Conservation (phyloP, 2,888 invertebrate species). For the Eupithecia dodoneata region DNA sequence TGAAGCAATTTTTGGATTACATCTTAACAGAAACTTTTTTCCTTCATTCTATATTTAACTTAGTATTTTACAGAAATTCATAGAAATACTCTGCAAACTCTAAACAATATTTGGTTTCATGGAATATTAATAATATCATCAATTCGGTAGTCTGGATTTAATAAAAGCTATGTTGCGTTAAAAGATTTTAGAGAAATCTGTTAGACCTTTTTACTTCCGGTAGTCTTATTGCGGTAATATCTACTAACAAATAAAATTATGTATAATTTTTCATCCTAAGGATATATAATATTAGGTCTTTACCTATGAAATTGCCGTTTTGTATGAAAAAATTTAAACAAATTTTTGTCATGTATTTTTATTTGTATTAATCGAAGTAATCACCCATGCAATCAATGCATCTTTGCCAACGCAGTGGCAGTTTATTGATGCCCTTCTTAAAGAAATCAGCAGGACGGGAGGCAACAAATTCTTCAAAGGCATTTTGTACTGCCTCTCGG, state of each 20-base stretch:
- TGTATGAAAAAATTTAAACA: no score
- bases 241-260: not conserved
- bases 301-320: no score
- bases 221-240: not conserved
- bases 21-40: not conserved
- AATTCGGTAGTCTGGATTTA: not conserved
- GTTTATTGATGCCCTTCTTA: no score
- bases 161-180: not conserved
- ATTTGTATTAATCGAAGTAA: no score
- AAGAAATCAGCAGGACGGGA: no score
- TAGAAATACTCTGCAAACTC: not conserved
- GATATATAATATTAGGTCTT: no score
- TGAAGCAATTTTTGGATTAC: not conserved
- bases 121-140: not conserved
- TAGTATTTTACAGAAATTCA: not conserved
- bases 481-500: no score
- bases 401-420: no score
- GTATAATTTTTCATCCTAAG: not conserved
- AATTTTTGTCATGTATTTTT: no score
- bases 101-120: not conserved
- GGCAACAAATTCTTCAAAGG: no score
- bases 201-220: not conserved
- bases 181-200: not conserved
- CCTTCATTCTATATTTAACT: not conserved
- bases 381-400: no score